phyloP scores from a whole-genome alignment of 1,140 invertebrate species.

The Micrasema minimum region DNA sequence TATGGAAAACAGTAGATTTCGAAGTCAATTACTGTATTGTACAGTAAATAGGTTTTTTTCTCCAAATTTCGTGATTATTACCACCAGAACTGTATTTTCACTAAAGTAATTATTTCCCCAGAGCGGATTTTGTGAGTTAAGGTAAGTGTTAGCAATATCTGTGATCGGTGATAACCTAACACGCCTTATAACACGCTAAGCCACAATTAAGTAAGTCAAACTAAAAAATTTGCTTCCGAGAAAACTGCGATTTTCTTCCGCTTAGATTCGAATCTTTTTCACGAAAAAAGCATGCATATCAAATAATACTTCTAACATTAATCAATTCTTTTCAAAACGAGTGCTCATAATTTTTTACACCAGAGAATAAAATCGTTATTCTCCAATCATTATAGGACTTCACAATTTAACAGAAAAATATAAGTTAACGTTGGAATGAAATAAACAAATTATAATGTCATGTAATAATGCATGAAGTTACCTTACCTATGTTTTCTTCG shows the following conservation, averaged over 20 bases:
- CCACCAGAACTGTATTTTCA: too few relatives aligned
- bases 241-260: constrained; percentile 5
- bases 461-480: too few relatives aligned
- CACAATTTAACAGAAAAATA: not conserved
- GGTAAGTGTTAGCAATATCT: constrained; percentile 35
- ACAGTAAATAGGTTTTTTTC: too few relatives aligned
- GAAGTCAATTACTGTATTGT: too few relatives aligned
- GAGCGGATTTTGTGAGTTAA: not conserved
- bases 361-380: not conserved
- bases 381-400: not conserved
- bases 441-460: too few relatives aligned
- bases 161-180: constrained; percentile 26
- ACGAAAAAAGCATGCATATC: not conserved
- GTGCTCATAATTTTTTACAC: not conserved
- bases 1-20: too few relatives aligned
- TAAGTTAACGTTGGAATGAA: not conserved
- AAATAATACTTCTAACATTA: not conserved
- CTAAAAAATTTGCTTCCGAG: constrained; percentile 28
- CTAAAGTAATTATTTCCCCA: too few relatives aligned
- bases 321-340: not conserved
- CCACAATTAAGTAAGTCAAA: constrained; percentile 27
- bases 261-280: not conserved
- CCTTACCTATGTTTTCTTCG: too few relatives aligned
- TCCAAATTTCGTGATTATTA: too few relatives aligned
- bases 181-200: constrained; percentile 23